Conservation (phyloP, 2,797 vertebrate genomes). For the Otolemur crassicaudatus region DNA sequence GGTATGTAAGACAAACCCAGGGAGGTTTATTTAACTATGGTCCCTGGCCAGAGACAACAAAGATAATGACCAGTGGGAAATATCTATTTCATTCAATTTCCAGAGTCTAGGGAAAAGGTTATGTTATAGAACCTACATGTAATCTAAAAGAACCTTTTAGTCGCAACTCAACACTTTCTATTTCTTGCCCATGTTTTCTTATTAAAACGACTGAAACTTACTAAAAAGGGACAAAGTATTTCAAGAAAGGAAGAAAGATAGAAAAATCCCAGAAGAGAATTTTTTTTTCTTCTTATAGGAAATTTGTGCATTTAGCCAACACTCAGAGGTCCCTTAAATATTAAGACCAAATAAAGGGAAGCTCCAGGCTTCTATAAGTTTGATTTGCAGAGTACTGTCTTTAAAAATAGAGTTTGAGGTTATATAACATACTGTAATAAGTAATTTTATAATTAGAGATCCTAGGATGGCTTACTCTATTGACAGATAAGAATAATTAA, state of each 20-base stretch:
- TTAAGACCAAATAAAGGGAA: not conserved
- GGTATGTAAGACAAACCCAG: slow-evolving; percentile 63
- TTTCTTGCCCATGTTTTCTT: slow-evolving; percentile 15
- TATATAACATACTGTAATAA: not conserved
- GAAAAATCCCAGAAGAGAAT: not conserved
- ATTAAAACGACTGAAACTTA: slow-evolving; percentile 22
- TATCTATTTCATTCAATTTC: slow-evolving; percentile 60
- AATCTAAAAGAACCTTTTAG: slow-evolving; percentile 58
- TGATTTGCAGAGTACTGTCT: not conserved
- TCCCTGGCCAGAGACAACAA: slow-evolving; percentile 74
- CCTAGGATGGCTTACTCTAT: not conserved
- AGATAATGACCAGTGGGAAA: slow-evolving; percentile 71
- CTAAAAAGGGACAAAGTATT: not conserved
- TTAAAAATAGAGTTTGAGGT: slow-evolving; percentile 6
- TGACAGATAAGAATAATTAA: not conserved
- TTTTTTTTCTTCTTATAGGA: not conserved
- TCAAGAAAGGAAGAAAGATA: slow-evolving; percentile 9
- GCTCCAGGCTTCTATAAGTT: not conserved
- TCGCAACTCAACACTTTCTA: slow-evolving; percentile 41
- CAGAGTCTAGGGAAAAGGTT: slow-evolving; percentile 65
- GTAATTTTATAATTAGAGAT: not conserved
- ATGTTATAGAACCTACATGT: slow-evolving; percentile 23
- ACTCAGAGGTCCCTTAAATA: not conserved
- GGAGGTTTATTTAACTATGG: slow-evolving; percentile 72
- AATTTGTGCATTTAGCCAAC: not conserved